Conservation (phyloP, 2,888 invertebrate species). For the Lapara coniferarum region DNA sequence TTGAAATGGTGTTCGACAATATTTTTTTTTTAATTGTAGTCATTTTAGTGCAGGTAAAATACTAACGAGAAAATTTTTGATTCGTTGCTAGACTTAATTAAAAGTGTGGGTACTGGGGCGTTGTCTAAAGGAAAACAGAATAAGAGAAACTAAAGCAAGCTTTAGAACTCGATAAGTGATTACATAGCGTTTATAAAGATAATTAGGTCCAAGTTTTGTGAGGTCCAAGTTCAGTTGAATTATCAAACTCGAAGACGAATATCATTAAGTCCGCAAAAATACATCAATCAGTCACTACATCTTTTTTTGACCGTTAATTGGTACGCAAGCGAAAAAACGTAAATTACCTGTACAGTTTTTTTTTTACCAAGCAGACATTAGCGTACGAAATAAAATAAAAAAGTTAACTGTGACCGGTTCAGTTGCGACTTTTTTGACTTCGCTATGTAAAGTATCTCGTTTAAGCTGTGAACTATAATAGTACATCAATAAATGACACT, state of each 20-base stretch:
- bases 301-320: background rate
- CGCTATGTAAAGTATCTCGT: background rate
- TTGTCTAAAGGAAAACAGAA: too few species aligned
- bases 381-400: slow-evolving; percentile 4
- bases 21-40: background rate
- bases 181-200: background rate
- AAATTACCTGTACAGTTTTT: slow-evolving; percentile 19
- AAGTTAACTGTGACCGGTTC: background rate
- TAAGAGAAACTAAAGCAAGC: background rate
- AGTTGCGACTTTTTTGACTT: background rate
- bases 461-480: slow-evolving; percentile 9
- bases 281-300: background rate
- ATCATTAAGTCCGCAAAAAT: background rate
- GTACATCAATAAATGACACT: slow-evolving; percentile 9
- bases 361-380: background rate
- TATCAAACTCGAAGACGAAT: background rate
- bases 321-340: slow-evolving; percentile 9
- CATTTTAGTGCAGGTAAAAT: background rate
- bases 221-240: background rate
- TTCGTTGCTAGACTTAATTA: too few species aligned
- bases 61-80: too few species aligned
- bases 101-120: background rate
- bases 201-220: background rate
- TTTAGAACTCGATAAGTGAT: background rate
- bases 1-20: background rate